A percentile compares a stretch with the other conserved stretches of the same genome.
Conservation (phyloP, 2,113 vertebrate species). For the Pachycephala philippinensis region DNA sequence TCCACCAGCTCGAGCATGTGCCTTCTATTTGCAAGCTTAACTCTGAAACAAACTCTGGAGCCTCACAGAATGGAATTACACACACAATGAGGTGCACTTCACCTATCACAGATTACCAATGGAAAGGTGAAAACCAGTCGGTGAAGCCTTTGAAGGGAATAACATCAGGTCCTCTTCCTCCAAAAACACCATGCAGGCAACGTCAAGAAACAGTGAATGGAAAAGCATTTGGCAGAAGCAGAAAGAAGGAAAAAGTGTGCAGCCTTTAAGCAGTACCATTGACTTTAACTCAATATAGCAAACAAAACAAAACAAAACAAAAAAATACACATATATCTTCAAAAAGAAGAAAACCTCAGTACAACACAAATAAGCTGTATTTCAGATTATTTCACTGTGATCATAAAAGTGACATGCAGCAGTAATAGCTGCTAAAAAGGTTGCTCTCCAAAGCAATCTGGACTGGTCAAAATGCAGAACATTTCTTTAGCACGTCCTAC, state of each 20-base stretch:
- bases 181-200: neutral
- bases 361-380: slow-evolving; percentile 16
- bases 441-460: neutral
- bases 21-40: neutral
- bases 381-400: neutral
- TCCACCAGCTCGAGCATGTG: neutral
- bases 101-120: neutral
- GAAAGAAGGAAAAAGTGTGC: neutral
- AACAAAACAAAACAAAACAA: neutral
- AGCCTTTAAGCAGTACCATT: neutral
- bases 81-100: neutral
- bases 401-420: neutral
- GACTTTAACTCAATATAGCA: neutral
- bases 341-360: neutral
- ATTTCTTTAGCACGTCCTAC: neutral
- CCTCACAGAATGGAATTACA: neutral
- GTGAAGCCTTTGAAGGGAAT: neutral
- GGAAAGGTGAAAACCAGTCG: neutral
- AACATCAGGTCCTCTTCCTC: neutral
- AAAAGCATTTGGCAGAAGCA: neutral
- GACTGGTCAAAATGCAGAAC: neutral
- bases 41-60: neutral
- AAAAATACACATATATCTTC: neutral
- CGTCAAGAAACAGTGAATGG: neutral
- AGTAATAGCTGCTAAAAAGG: slow-evolving; percentile 19